phyloP scores from a whole-genome alignment of 2,113 vertebrate genomes.

The Ptilorrhoa leucosticta region DNA sequence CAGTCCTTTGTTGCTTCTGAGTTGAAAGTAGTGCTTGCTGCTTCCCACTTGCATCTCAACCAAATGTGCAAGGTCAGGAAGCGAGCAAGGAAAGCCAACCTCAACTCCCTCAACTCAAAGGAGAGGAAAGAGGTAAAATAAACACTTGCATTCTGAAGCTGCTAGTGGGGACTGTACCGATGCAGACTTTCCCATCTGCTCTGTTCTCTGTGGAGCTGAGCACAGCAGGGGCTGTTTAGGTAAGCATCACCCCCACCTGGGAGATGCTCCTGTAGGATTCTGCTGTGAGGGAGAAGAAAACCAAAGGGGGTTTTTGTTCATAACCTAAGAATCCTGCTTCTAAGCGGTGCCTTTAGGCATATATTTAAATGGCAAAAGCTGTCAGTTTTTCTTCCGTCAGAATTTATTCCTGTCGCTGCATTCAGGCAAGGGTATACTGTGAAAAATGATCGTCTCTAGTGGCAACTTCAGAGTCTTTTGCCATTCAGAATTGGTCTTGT shows the following conservation, averaged over 20 bases:
- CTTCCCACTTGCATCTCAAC: background rate
- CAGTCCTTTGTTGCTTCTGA: background rate
- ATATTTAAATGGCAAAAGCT: background rate
- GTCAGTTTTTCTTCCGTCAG: background rate
- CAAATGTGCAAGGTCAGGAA: background rate
- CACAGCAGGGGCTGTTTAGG: background rate
- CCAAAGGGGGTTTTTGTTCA: background rate
- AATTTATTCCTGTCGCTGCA: background rate
- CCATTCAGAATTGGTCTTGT: background rate
- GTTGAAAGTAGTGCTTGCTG: background rate
- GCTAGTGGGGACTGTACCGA: background rate
- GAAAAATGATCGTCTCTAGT: background rate
- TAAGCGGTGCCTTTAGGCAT: background rate
- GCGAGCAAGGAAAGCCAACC: background rate
- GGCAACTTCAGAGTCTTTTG: background rate
- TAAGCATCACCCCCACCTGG: background rate
- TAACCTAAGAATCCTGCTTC: background rate
- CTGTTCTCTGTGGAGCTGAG: background rate
- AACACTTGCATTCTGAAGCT: background rate
- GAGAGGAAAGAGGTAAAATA: background rate
- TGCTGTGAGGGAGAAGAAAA: background rate
- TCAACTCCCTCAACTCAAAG: background rate
- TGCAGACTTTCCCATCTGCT: background rate
- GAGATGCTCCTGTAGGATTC: background rate
- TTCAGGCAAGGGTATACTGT: background rate